phyloP scores from a whole-genome alignment of 92 coral and sea anemone genomes.

The Phymanthus crucifer region DNA sequence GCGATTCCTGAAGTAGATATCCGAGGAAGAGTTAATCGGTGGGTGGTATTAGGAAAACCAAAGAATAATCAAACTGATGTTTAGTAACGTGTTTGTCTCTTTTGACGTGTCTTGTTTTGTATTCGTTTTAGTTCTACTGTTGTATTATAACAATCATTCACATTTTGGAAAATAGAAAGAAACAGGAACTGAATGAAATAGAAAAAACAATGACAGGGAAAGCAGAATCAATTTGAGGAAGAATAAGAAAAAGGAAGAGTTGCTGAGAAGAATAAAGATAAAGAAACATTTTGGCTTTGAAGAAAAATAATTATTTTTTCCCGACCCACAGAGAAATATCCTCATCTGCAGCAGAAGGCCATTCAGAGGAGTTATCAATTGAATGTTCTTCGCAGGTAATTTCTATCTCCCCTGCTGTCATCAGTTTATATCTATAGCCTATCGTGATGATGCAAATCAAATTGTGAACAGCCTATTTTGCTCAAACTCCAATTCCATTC shows the following conservation, averaged over 20 bases:
- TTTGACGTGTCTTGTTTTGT: no score
- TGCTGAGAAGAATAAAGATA: background rate
- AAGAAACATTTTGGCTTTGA: background rate
- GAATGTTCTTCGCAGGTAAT: constrained; percentile 33
- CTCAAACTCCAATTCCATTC: no score
- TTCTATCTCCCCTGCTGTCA: background rate
- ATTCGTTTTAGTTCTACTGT: no score
- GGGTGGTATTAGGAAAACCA: background rate
- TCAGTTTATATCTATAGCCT: background rate
- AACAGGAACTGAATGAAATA: no score
- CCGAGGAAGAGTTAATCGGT: constrained; percentile 72
- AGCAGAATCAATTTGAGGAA: background rate
- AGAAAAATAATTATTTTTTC: background rate
- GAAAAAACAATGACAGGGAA: no score
- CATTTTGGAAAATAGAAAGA: no score
- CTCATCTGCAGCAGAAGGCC: constrained; percentile 15
- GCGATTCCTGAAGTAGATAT: constrained; percentile 81
- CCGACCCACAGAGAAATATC: constrained; percentile 27
- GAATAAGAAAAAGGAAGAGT: background rate
- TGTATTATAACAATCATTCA: no score
- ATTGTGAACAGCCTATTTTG: no score
- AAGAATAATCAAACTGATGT: no score
- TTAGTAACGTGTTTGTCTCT: no score
- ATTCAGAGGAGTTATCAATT: constrained; percentile 7
- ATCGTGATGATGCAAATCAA: no score